Evolutionary conservation across 2,888 invertebrate species (phyloP).

Genomic region (Selenia dentaria): DNA sequence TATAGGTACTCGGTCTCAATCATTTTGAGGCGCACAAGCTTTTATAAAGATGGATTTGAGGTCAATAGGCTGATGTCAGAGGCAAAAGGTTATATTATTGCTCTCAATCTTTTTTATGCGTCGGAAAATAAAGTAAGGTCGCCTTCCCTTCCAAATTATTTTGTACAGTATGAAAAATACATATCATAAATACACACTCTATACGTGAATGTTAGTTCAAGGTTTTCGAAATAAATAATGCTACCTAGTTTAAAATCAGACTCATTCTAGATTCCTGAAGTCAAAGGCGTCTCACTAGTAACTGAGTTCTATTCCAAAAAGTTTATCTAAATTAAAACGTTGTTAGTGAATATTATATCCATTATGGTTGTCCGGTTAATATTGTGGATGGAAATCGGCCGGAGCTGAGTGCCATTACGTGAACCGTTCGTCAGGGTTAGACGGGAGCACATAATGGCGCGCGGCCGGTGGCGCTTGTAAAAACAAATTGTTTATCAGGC

Average conservation of each 20-base stretch:
- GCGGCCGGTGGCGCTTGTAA: constrained; percentile 28
- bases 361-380: not conserved
- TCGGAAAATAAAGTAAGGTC: not conserved
- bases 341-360: no score
- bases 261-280: no score
- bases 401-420: constrained; percentile 12
- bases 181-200: no score
- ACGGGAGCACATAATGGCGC: constrained; percentile 10
- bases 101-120: constrained; percentile 11
- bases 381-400: constrained; percentile 4
- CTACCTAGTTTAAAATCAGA: no score
- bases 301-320: no score
- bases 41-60: constrained; percentile 24
- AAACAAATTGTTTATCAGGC: constrained; percentile 37
- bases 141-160: no score
- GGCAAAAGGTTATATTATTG: constrained; percentile 19
- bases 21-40: constrained; percentile 12
- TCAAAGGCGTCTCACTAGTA: no score
- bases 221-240: no score
- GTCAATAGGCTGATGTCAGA: constrained; percentile 20
- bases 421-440: constrained; percentile 20
- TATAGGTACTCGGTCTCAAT: constrained; percentile 6
- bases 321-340: no score
- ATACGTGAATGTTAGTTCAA: no score
- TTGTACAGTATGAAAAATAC: no score